These are phyloP conservation scores for Serrognathus titanus DNA, from an alignment of 2,888 invertebrate species.

Conservation along the genomic window DNA sequence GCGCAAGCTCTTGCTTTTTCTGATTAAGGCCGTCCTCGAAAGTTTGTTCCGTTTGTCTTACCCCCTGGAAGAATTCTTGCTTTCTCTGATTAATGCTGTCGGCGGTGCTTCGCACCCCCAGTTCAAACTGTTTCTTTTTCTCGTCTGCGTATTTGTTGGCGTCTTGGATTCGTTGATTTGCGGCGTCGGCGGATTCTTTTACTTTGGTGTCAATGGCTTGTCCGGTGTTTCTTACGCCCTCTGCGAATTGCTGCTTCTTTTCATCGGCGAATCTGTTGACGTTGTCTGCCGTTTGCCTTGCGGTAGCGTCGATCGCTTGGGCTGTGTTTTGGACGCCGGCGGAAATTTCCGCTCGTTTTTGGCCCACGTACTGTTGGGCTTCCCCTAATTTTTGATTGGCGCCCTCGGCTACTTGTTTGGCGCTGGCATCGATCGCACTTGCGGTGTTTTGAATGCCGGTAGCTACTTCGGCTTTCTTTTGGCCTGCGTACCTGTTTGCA, in stretches of 20 bases:
- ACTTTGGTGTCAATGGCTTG: slow-evolving; percentile 36
- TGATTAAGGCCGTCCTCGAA: no score
- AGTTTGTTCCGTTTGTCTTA: slow-evolving; percentile 8
- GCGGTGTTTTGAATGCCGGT: slow-evolving; percentile 10
- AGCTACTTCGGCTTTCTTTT: slow-evolving; percentile 11
- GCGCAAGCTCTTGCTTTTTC: slow-evolving; percentile 17
- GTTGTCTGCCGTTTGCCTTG: slow-evolving; percentile 23
- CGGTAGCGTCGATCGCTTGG: slow-evolving; percentile 37
- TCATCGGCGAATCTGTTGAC: slow-evolving; percentile 15
- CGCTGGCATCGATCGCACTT: slow-evolving; percentile 9
- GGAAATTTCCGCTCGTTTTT: slow-evolving; percentile 1
- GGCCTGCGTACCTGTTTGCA: slow-evolving; percentile 20
- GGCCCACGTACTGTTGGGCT: slow-evolving; percentile 13
- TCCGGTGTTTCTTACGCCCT: slow-evolving; percentile 15
- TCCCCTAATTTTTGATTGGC: slow-evolving; percentile 15
- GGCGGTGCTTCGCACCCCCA: slow-evolving; percentile 11
- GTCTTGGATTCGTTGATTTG: slow-evolving; percentile 13
- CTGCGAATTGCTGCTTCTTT: slow-evolving; percentile 17
- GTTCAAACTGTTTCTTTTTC: slow-evolving; percentile 8
- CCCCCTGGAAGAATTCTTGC: slow-evolving; percentile 9
- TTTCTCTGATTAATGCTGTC: slow-evolving; percentile 13
- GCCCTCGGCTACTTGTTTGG: slow-evolving; percentile 12
- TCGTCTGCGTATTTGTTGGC: slow-evolving; percentile 15
- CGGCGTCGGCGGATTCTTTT: slow-evolving; percentile 1
- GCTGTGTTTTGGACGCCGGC: slow-evolving; percentile 2